Base-by-base conservation (phyloP, 2,888 invertebrate species). In the Tipula unca region DNA sequence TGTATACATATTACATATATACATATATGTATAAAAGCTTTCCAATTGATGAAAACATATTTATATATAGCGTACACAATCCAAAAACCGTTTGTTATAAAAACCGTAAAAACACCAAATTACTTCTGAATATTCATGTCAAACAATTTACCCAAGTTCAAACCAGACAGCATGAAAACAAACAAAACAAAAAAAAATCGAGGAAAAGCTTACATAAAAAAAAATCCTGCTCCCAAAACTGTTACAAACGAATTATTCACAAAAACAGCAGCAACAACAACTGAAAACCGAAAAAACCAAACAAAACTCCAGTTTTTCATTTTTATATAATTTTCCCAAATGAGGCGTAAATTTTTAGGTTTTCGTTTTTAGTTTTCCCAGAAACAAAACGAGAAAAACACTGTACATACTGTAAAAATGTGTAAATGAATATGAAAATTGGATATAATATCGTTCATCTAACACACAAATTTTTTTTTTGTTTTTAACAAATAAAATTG, bases 71-170 rank as follows among this genome's bases (percentile, higher is more conserved):
- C n/a, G 32, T 17, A 48, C n/a, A 48, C 5, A 48, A 17, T 48
- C 17, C 48, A 48, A 48, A 54, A 69, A 25, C 69, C 25, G 69
- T 69, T 69, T 20, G 69, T 69, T 54, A 54, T 17, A 54, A 54
- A 54, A 25, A 69, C 69, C 69, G 69, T 69, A 69, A 69, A 69
- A 69, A 69, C 69, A 69, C 69, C 20, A 69, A 69, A 69, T 69
- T 69, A 69, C 8, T 69, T 69, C n/a, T 69, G 69, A 69, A 69
- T 69, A 69, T 69, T 69, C 69, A 69, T 69, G 69, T 69, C 69
- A 69, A 69, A 69, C 69, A 69, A 69, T 69, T 25, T 69, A 69
- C 69, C 69, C 69, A 69, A 20, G 25, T 69, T 69, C 69, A 69
- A 69, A 69, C 69, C 69, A 69, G 69, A 69, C 25, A 69, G 20